Evolutionary conservation across 1,140 invertebrate species (phyloP).

Genomic region (Euwallacea fornicatus): DNA sequence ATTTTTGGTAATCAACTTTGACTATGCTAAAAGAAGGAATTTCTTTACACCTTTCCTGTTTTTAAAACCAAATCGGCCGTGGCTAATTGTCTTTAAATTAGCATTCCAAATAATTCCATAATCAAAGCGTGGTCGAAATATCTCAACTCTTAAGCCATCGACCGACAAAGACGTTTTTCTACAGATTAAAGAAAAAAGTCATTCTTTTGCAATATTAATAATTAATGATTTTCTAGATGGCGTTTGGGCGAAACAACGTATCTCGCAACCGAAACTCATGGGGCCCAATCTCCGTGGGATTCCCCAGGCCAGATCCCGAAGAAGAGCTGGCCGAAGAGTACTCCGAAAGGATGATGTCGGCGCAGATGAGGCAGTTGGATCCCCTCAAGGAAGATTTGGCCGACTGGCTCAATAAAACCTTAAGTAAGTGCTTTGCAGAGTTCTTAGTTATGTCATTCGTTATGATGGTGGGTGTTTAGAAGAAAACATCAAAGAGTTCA

Average conservation of each 20-base stretch:
- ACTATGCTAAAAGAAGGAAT: no score
- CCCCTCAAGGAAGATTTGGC: constrained; percentile 83
- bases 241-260: constrained; percentile 35
- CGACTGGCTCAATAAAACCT: constrained; percentile 83
- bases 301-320: constrained; percentile 41
- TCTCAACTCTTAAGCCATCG: neutral
- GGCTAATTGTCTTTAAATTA: no score
- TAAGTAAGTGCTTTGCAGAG: constrained; percentile 62
- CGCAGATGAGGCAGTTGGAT: constrained; percentile 76
- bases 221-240: constrained; percentile 35
- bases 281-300: constrained; percentile 59
- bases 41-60: no score
- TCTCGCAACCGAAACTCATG: constrained; percentile 66
- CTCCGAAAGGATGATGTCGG: constrained; percentile 72
- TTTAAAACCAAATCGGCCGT: no score
- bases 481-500: constrained; percentile 28
- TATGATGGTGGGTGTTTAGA: constrained; percentile 2
- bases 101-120: neutral
- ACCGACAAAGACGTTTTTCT: neutral
- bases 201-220: neutral
- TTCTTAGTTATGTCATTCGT: neutral
- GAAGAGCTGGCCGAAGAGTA: constrained; percentile 61
- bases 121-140: neutral
- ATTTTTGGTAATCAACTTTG: no score
- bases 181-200: neutral